Base-by-base conservation (phyloP, 1,140 invertebrate genomes). In the Chionoecetes opilio region DNA sequence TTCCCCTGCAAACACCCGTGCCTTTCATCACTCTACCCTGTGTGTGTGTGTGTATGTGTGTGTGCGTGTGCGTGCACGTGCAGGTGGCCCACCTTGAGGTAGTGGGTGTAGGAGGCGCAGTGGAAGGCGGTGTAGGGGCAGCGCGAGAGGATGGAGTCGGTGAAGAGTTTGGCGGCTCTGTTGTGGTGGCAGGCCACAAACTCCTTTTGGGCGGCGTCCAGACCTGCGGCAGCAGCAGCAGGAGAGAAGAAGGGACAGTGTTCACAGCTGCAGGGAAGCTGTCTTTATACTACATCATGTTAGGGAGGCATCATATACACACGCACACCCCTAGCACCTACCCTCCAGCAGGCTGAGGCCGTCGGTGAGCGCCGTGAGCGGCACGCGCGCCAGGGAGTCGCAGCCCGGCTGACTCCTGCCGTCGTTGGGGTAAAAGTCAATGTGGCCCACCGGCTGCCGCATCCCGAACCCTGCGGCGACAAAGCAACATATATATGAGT, bases 351-450 rank as follows among this genome's bases (percentile, higher is more conserved):
- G 32, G 98, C 97, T 0, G 98, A 98, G n/a, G 98, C 97, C 0
- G 98, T 98, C 93, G 98, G 97, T 9, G 98, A 97, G 0, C 98
- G 98, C 0, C 98, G 98, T 89, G 85, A 93, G 46, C 0, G 96
- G 94, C 35, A 96, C 89, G 31, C 95, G 82, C 17, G 98, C 98
- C 2, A 98, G 97, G 53, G 98, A 97, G 95, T 98, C 98, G 97
- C 99, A 99, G 0, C 98, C 99, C 0, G 98, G 98, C 96, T 99
- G 99, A 95, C 98, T 98, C 97, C 98, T 98, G 3, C 98, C 98
- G 96, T 99, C 98, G 97, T 99, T 99, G 0, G 98, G 98, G 97
- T 99, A 99, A 97, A 99, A 99, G 97, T 99, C 98, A 95, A 99
- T 97, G 96, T 99, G 98, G 0, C 98, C 98, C 94, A 98, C 98